Conservation (phyloP, 2,797 vertebrate genomes). For the Podarcis siculus region DNA sequence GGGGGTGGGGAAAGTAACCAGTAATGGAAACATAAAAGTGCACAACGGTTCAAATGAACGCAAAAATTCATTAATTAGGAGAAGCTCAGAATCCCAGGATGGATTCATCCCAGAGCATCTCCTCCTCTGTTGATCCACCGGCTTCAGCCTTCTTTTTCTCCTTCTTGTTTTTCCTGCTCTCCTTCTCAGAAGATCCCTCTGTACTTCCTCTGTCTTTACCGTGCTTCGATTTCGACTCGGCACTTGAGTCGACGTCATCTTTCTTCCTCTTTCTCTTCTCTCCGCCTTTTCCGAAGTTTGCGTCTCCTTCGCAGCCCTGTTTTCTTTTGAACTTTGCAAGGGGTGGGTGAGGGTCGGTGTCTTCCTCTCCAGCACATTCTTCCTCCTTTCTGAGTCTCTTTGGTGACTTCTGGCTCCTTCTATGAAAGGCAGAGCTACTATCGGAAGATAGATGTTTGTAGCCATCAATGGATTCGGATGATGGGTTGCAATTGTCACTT, state of each 20-base stretch:
- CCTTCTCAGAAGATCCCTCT: slow-evolving; percentile 56
- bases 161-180: slow-evolving; percentile 76
- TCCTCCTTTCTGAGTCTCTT: slow-evolving; percentile 41
- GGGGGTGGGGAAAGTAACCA: neutral
- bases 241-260: slow-evolving; percentile 39
- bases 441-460: slow-evolving; percentile 32
- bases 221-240: slow-evolving; percentile 68
- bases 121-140: slow-evolving; percentile 85
- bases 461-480: slow-evolving; percentile 42
- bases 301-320: slow-evolving; percentile 43
- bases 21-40: neutral
- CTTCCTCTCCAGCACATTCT: slow-evolving; percentile 35
- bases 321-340: slow-evolving; percentile 56
- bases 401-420: slow-evolving; percentile 50
- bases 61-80: slow-evolving; percentile 5
- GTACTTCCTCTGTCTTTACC: slow-evolving; percentile 57
- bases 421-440: slow-evolving; percentile 40
- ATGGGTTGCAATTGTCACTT: slow-evolving; percentile 30
- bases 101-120: slow-evolving; percentile 90
- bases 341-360: slow-evolving; percentile 48
- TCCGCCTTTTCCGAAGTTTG: slow-evolving; percentile 59
- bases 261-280: slow-evolving; percentile 58
- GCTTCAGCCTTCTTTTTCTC: slow-evolving; percentile 79
- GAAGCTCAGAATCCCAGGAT: slow-evolving; percentile 78
- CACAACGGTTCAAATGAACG: slow-evolving; percentile 13